These are phyloP conservation scores for Byasa hedistus DNA, from an alignment of 2,888 invertebrate species.

Conservation along the genomic window DNA sequence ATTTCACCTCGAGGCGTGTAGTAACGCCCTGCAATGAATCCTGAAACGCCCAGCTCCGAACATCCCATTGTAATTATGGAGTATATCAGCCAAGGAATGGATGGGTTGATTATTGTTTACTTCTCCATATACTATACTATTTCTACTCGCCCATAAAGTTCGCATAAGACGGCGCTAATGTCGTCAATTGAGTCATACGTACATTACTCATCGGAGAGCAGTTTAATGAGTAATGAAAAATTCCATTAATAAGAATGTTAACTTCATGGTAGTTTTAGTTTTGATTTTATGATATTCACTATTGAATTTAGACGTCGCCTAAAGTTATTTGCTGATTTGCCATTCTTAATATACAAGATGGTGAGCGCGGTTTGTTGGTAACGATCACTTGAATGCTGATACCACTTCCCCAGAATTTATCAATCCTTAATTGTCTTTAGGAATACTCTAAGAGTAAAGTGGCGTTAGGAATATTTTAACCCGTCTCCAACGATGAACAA, in stretches of 20 bases:
- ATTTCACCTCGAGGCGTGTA: slow-evolving; percentile 35
- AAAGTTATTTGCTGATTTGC: too few relatives aligned
- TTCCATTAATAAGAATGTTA: neutral
- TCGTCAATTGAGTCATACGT: slow-evolving; percentile 13
- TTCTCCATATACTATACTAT: slow-evolving; percentile 3
- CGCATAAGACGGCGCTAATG: neutral
- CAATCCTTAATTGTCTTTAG: too few relatives aligned
- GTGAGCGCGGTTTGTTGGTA: too few relatives aligned
- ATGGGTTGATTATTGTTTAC: slow-evolving; percentile 19
- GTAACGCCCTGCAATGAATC: slow-evolving; percentile 37
- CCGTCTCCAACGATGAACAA: too few relatives aligned
- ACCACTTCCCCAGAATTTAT: too few relatives aligned
- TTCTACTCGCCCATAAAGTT: neutral
- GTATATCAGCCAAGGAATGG: slow-evolving; percentile 18
- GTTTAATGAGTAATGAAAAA: slow-evolving; percentile 7
- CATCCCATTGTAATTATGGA: slow-evolving; percentile 35
- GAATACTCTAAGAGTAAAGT: too few relatives aligned
- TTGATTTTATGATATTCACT: neutral
- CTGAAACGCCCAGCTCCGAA: slow-evolving; percentile 34
- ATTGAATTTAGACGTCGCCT: too few relatives aligned
- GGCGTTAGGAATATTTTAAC: too few relatives aligned
- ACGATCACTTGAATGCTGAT: too few relatives aligned
- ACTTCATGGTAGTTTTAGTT: too few relatives aligned
- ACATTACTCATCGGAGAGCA: slow-evolving; percentile 14
- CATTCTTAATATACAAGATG: too few relatives aligned